These are phyloP conservation scores for Priocnemis perturbator DNA, from an alignment of 2,888 invertebrate species.

Conservation along the genomic window DNA sequence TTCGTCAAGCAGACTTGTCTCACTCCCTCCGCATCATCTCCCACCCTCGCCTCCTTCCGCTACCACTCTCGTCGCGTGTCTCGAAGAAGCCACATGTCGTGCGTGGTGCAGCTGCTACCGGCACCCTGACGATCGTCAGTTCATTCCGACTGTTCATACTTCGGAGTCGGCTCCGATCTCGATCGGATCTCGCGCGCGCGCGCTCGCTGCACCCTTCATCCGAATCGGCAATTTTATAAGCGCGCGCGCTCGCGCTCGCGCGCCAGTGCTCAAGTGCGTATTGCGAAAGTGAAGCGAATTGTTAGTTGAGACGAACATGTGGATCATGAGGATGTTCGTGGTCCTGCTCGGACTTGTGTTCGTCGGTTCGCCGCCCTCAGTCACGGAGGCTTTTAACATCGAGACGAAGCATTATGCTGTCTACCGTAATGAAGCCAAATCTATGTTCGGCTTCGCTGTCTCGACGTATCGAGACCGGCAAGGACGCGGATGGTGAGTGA, in stretches of 20 bases:
- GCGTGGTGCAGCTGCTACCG: conserved; percentile 39
- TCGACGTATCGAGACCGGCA: conserved; percentile 65
- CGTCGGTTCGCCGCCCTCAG: conserved; percentile 44
- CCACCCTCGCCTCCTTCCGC: background rate
- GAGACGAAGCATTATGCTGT: conserved; percentile 69
- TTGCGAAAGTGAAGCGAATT: conserved; percentile 28
- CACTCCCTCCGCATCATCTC: conserved; percentile 21
- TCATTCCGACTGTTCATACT: background rate
- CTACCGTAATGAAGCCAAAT: conserved; percentile 58
- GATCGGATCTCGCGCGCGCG: background rate
- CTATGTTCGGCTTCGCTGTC: conserved; percentile 73
- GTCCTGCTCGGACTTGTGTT: conserved; percentile 45
- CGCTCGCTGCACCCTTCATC: background rate
- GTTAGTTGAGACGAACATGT: conserved; percentile 38
- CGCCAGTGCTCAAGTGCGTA: conserved; percentile 14
- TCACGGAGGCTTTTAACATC: conserved; percentile 64
- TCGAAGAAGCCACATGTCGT: conserved; percentile 52
- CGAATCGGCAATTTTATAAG: background rate
- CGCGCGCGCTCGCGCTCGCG: background rate
- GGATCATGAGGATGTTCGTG: conserved; percentile 46
- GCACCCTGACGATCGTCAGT: conserved; percentile 31
- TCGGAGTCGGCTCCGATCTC: background rate
- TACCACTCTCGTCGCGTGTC: conserved; percentile 31
- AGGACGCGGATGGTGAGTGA: conserved; percentile 65
- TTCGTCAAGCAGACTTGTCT: conserved; percentile 64